Evolutionary conservation across 2,888 invertebrate genomes (phyloP), one percentile per base, ranked within the genome.

Genomic region (Drosophila quinaria): DNA sequence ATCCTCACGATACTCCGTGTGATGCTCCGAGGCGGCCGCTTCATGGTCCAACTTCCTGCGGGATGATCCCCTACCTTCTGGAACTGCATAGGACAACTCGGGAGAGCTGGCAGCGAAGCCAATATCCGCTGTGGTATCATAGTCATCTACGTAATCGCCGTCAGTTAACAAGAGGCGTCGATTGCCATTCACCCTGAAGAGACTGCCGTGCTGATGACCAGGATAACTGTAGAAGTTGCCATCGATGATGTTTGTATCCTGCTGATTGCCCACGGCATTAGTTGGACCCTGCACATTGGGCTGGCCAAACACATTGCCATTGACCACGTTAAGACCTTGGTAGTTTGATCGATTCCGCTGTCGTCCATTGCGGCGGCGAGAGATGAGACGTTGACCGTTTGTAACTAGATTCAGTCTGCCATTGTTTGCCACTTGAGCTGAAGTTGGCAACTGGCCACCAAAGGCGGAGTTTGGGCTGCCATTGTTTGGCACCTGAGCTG

Each of bases 241-340:
- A 29, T 87, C 81, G 9, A 88, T 80, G 9, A 88, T 78, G n/a
- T 88, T 88, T 2, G 77, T 86, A 15, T 82, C 90, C 74, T 88
- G 87, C 19, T 78, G 84, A 49, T 90, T 88, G 11, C 82, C 80
- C n/a, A 77, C 44, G 0, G 54, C 47, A 25, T 66, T 73, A 1
- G 54, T 42, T 0, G 84, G 78, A 13, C 84, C 78, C 49, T 70
- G 86, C 1, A 81, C 13, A 8, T 73, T 58, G 0, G 86, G 90
- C 22, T 76, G 83, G 0, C 86, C 90, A 29, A 80, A 74, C 1
- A 87, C 80, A 59, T 81, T 76, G 29, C 87, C 87, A 9, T 68
- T 67, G 3, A 90, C 67, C 8, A 87, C 82, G 52, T 87, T 87
- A 1, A 89, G 52, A 3, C 88, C 88, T 33, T 87, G 87, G 55